Evolutionary conservation across 2,797 vertebrate species (phyloP), one percentile per base, ranked within the genome.

Genomic region (Anolis apletophallus): DNA sequence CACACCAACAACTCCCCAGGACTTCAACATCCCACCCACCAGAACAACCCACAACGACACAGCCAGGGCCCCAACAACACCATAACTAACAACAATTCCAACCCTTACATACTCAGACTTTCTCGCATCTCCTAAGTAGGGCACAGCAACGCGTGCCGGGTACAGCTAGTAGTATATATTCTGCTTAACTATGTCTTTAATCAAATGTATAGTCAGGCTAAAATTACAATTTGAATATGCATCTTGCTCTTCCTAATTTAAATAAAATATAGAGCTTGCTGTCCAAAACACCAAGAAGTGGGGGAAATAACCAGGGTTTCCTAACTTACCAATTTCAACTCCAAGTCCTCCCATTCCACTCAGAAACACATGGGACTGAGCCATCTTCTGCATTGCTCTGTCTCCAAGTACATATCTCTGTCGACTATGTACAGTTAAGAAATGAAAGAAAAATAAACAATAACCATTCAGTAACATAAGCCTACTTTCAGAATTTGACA

Each of bases 351-450:
- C 98, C 94, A 99, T 94, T 86, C 99, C 99, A 95, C 98, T 99
- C 85, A 99, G 96, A 94, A 99, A 99, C 50, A 99, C 98, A 0
- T 97, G 97, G 59, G 99, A 98, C 93, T 97, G 98, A 90, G 99
- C 99, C 99, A 99, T 99, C 97, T 98, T 98, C 94, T 98, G 98
- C 99, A 99, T 99, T 59, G 99, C 99, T 12, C 95, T 97, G 95
- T 99, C 99, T 96, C 99, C 99, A 93, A 99, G 97, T 89, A 99
- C 99, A 83, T 99, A 99, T 16, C 99, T 97, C 95, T 99, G 99
- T 57, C 99, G 98, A 94, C 99, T 99, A 88, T 0, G 94, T 19
- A 34, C 82, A 87, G 86, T 76, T 90, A 26, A 87, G 34, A 67
- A 74, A 78, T 50, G 26, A 79, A 79, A 77, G 10, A 4, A 55